A percentile compares a stretch with the other conserved stretches of the same genome.
Evolutionary conservation across 2,888 invertebrate genomes (phyloP).

Genomic region (Tuberolachnus salignus): DNA sequence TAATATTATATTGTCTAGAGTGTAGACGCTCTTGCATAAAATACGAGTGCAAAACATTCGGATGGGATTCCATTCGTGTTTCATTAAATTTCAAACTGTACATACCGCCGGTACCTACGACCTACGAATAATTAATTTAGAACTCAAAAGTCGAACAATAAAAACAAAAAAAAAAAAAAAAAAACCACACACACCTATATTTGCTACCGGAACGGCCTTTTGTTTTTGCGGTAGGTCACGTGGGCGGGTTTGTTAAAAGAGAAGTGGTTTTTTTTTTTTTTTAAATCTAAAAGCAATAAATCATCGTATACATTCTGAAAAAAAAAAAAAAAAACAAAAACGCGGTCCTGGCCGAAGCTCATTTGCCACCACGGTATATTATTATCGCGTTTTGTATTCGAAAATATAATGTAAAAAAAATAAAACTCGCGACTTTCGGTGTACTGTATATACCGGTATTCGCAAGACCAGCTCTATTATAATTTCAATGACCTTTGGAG

Average conservation of each 20-base stretch:
- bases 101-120: no score
- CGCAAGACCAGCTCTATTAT: no score
- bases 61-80: neutral
- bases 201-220: neutral
- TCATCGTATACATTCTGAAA: neutral
- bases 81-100: neutral
- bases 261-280: neutral
- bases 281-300: neutral
- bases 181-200: neutral
- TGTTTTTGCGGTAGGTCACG: neutral
- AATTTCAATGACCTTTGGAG: no score
- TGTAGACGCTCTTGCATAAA: neutral
- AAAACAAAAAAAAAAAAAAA: neutral
- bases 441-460: no score
- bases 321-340: no score
- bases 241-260: neutral
- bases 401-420: no score
- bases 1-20: conserved; percentile 7
- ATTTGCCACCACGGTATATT: neutral
- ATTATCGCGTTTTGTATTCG: no score
- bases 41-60: conserved; percentile 8
- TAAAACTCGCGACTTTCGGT: no score
- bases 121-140: neutral
- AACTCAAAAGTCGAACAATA: neutral
- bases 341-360: neutral